A percentile compares a stretch with the other conserved stretches of the same genome.
phyloP scores from a whole-genome alignment of 2,888 invertebrate species.

The Punctoribates punctum region DNA sequence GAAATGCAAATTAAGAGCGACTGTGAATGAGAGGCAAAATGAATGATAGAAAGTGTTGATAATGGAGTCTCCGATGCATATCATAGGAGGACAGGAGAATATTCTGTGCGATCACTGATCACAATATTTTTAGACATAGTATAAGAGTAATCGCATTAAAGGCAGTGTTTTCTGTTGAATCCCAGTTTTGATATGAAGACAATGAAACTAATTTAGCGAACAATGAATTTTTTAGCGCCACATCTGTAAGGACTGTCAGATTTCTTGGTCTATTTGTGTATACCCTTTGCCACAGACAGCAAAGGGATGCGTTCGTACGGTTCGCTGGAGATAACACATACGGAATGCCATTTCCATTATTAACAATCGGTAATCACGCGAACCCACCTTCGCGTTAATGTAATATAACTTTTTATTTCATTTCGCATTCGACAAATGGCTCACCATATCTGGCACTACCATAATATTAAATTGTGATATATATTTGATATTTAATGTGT shows the following conservation, averaged over 20 bases:
- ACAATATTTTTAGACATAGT: no score
- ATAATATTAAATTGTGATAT: neutral
- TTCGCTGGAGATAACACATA: conserved; percentile 20
- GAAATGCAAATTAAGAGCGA: neutral
- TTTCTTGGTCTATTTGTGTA: neutral
- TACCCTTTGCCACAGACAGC: neutral
- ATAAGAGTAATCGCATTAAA: no score
- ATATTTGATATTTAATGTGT: conserved; percentile 13
- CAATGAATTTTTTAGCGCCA: neutral
- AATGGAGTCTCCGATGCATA: neutral
- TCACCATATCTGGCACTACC: no score
- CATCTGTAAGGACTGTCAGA: neutral
- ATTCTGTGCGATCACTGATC: neutral
- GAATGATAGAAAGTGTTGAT: no score
- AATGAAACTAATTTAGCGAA: conserved; percentile 21
- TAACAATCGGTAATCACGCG: conserved; percentile 23
- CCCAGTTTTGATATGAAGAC: neutral
- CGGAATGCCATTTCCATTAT: conserved; percentile 23
- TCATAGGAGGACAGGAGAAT: neutral
- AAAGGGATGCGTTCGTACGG: no score
- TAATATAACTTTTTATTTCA: neutral
- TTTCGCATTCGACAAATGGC: no score
- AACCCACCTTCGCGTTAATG: conserved; percentile 11
- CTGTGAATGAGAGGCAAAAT: no score
- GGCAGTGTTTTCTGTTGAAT: no score